Conservation (phyloP, 2,797 vertebrate genomes). For the Pitangus sulphuratus region DNA sequence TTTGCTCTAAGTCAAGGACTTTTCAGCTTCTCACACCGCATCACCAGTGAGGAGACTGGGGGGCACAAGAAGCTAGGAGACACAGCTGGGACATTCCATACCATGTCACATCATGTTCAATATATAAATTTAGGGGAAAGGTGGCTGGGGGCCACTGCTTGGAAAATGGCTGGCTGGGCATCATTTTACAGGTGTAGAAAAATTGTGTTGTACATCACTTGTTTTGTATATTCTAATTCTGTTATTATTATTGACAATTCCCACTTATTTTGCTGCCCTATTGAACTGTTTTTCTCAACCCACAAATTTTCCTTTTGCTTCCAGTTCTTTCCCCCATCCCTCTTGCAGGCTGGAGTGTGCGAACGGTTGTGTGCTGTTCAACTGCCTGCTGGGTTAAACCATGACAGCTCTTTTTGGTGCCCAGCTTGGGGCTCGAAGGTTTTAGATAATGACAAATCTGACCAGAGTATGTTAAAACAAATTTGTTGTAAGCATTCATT, state of each 20-base stretch:
- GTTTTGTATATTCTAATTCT: not conserved
- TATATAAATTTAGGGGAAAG: not conserved
- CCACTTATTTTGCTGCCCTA: not conserved
- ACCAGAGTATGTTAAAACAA: not conserved
- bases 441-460: not conserved
- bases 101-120: not conserved
- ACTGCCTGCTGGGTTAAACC: not conserved
- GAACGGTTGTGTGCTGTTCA: not conserved
- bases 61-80: not conserved
- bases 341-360: not conserved
- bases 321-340: not conserved
- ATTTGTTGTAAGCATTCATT: not conserved
- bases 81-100: not conserved
- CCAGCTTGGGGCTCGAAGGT: not conserved
- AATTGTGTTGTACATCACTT: not conserved
- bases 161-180: not conserved
- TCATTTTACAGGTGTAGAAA: not conserved
- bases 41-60: not conserved
- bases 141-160: not conserved
- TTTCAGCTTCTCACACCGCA: not conserved
- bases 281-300: not conserved
- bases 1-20: not conserved
- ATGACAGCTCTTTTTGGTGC: not conserved
- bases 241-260: not conserved
- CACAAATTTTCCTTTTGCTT: not conserved